Base-by-base conservation (phyloP, 1,140 invertebrate genomes). In the Copidosoma floridanum region DNA sequence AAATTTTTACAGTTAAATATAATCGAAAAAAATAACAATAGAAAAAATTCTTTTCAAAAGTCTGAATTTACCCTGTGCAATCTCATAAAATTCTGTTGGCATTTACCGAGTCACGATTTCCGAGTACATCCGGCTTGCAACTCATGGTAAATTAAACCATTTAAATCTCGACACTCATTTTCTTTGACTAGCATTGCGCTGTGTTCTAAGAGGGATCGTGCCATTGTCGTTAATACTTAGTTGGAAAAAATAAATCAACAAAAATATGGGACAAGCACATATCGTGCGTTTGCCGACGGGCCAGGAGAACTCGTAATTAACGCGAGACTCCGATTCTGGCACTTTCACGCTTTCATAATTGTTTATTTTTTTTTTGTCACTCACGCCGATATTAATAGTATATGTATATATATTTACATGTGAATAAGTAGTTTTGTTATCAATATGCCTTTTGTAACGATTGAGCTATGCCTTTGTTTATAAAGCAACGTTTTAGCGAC, bases 141-240 rank as follows among this genome's bases (percentile, higher is more conserved):
- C 21, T 27, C 10, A 35, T 44, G 62, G 44, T 44, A 67, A 62
- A 53, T 56, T 54, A 64, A 67, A 65, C 51, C 59, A 66, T 65
- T 27, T 53, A 64, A 56, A 51, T 56, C 27, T 62, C 53, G 57
- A 71, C 64, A 67, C 65, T 69, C 65, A 67, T 65, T 65, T 58
- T 65, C 65, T 67, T 64, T 71, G 69, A 71, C 69, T 71, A 71
- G 69, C 67, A 60, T 71, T 68, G 64, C 66, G 64, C 64, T 64
- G 48, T 65, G 69, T 61, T 69, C 55, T 63, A 57, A 60, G 56
- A n/a, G 61, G 40, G 50, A 68, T 59, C 44, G 59, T 63, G 57
- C 54, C 60, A 61, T 38, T 48, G 57, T 55, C 12, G 16, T n/a
- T 54, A 52, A 43, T 51, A 59, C 24, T 56, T 44, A 43, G 40